These are phyloP conservation scores for Falco naumanni DNA, from an alignment of 2,797 vertebrate genomes.

Conservation along the genomic window DNA sequence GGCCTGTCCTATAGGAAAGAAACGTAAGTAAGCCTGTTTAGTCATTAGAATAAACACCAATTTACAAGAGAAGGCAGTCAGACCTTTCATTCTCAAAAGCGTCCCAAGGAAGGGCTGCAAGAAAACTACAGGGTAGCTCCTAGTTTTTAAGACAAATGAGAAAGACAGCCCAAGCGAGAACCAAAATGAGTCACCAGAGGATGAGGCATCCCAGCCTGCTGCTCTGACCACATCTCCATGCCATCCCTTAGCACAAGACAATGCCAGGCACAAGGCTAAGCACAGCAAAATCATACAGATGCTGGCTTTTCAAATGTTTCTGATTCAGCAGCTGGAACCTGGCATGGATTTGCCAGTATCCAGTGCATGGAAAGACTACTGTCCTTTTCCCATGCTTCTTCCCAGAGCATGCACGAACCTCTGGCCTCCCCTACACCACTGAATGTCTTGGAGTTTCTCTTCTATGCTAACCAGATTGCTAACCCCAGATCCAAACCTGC, in stretches of 20 bases:
- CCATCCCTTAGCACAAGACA: not conserved
- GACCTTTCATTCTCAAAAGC: not conserved
- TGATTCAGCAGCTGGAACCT: not conserved
- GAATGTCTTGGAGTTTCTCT: not conserved
- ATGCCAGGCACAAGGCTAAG: not conserved
- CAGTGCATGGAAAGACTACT: not conserved
- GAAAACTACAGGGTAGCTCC: not conserved
- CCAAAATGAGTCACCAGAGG: not conserved
- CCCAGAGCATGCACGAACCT: not conserved
- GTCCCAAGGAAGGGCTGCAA: not conserved
- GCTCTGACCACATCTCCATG: not conserved
- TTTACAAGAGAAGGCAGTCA: not conserved
- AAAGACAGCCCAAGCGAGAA: not conserved
- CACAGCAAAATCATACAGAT: not conserved
- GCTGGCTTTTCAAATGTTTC: not conserved
- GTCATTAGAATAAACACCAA: not conserved
- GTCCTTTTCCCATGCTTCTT: not conserved
- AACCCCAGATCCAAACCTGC: not conserved
- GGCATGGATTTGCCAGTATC: not conserved
- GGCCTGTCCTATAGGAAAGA: not conserved
- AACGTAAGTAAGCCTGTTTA: not conserved
- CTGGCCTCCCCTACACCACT: not conserved
- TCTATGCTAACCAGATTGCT: too few relatives aligned
- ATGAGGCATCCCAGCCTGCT: not conserved
- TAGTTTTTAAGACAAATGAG: not conserved